Evolutionary conservation across 1,140 invertebrate species (phyloP), one percentile per base, ranked within the genome.

Genomic region (Maniola jurtina): DNA sequence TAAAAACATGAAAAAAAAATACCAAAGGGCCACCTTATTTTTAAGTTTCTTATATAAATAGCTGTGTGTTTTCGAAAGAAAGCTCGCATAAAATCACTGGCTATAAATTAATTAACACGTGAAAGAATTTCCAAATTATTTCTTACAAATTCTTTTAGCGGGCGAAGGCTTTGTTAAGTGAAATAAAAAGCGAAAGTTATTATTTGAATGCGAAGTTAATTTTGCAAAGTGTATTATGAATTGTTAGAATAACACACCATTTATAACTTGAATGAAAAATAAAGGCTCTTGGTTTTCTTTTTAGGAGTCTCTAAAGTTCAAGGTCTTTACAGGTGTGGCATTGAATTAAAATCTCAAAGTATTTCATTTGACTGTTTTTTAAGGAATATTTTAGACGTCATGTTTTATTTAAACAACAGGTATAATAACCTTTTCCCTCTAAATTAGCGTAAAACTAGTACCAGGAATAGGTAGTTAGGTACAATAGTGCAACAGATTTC

Each of bases 141-240:
- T 58, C 42, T 9, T 42, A 15, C 42, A 42, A 55, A 57, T 60
- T 58, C 59, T 50, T 66, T 66, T 33, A 40, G 58, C 59, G 50
- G 42, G 5, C 35, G 16, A 68, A 65, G 38, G 57, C 62, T 65
- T 68, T 35, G 36, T 33, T 25, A 62, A 64, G 59, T 67, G 64
- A 67, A 68, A 61, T 60, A 57, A 58, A 59, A 63, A 25, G 58
- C 58, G 45, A 60, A 68, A 65, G 54, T 61, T 71, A 68, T 67
- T 71, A 56, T 71, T 71, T 40, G 61, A 58, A 68, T 68, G 42
- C 55, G 52, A 61, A 67, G 65, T 64, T 71, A 68, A 71, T 71
- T n/a, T 71, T 68, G 52, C 36, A 58, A 71, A 71, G 65, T 71
- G 66, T 61, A 68, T 71, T 68, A 65, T 55, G 42, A 56, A 56